Percentiles rank a stretch among this genome's conserved stretches.
These are phyloP conservation scores for Stenolophus ochropezus DNA, from an alignment of 2,888 invertebrate genomes.

Conservation along the genomic window DNA sequence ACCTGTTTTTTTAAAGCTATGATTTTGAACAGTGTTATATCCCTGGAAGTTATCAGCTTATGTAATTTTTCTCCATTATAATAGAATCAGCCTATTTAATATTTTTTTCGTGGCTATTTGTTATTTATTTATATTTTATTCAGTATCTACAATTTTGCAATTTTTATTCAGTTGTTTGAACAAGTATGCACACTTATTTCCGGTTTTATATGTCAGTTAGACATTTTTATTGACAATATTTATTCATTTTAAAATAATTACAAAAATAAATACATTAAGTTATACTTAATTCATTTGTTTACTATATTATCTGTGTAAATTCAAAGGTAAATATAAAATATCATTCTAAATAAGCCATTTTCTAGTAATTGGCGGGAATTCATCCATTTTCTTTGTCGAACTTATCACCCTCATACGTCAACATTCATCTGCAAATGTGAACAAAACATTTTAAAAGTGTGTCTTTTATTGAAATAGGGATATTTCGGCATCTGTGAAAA, in stretches of 20 bases:
- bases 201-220: constrained; percentile 18
- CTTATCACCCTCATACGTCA: constrained; percentile 44
- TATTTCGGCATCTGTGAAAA: constrained; percentile 29
- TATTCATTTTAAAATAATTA: constrained; percentile 17
- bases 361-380: constrained; percentile 45
- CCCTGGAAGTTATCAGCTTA: no score
- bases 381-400: constrained; percentile 38
- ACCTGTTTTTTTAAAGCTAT: no score
- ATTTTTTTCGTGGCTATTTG: neutral
- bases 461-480: constrained; percentile 36
- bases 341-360: constrained; percentile 31
- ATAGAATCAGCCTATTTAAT: no score
- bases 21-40: no score
- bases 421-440: neutral
- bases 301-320: constrained; percentile 14
- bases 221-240: constrained; percentile 19
- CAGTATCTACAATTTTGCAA: constrained; percentile 14
- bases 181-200: constrained; percentile 32
- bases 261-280: constrained; percentile 43
- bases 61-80: no score
- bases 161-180: constrained; percentile 19
- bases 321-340: constrained; percentile 39
- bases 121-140: constrained; percentile 35
- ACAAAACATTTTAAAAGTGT: constrained; percentile 36
- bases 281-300: constrained; percentile 34